Conservation (phyloP, 2,113 vertebrate genomes). For the Paraplagusia blochii region DNA sequence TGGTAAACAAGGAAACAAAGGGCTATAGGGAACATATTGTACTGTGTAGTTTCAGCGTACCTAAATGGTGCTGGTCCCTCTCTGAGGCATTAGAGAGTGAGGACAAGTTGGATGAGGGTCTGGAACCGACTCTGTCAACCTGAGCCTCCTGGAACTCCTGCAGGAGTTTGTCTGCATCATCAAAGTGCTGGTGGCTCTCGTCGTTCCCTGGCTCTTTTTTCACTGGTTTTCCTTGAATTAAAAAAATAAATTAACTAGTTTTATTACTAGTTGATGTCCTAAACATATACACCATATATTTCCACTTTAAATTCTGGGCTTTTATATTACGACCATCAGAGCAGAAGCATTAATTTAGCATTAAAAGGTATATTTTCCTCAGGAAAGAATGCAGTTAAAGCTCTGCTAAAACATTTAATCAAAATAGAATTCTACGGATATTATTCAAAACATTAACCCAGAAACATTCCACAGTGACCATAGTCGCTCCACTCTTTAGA, state of each 20-base stretch:
- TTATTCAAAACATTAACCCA: not conserved
- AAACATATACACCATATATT: too few species aligned
- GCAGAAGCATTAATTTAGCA: not conserved
- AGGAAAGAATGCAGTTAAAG: not conserved
- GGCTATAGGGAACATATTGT: not conserved
- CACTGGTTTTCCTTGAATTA: slow-evolving; percentile 80
- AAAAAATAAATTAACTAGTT: not conserved
- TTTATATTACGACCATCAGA: not conserved
- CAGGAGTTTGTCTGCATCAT: slow-evolving; percentile 88
- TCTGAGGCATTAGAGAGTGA: slow-evolving; percentile 94
- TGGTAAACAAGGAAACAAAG: not conserved
- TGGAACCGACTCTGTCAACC: slow-evolving; percentile 88
- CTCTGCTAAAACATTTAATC: too few species aligned
- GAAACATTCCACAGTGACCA: not conserved
- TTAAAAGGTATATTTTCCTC: not conserved
- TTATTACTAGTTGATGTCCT: too few species aligned
- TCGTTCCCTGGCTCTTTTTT: slow-evolving; percentile 94
- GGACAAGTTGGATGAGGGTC: slow-evolving; percentile 93
- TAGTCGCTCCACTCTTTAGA: not conserved
- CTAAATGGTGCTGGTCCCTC: slow-evolving; percentile 91
- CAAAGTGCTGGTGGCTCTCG: slow-evolving; percentile 85
- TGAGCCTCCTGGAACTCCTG: slow-evolving; percentile 95
- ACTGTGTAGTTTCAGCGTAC: slow-evolving; percentile 51
- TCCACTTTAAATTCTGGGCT: too few species aligned
- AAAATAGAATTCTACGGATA: not conserved